These are phyloP conservation scores for Noctua janthina DNA, from an alignment of 2,888 invertebrate genomes.

Conservation along the genomic window DNA sequence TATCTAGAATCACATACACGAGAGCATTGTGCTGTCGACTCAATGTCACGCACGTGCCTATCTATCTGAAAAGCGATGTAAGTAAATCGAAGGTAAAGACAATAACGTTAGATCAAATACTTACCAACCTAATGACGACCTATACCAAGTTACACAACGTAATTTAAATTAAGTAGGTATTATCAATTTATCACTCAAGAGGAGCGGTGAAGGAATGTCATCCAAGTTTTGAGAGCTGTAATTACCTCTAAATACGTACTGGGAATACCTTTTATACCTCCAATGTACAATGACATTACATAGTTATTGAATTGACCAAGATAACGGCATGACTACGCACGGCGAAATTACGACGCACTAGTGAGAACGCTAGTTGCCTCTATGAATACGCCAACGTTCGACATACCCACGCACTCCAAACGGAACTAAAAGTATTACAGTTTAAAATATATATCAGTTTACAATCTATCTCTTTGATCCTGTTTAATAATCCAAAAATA, in stretches of 20 bases:
- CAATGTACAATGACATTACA: slow-evolving; percentile 68
- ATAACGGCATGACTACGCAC: slow-evolving; percentile 88
- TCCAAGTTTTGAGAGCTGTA: slow-evolving; percentile 50
- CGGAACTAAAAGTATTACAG: slow-evolving; percentile 45
- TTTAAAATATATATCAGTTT: slow-evolving; percentile 33
- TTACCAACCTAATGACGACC: slow-evolving; percentile 61
- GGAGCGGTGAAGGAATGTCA: slow-evolving; percentile 51
- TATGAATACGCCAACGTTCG: slow-evolving; percentile 69
- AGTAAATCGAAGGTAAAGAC: slow-evolving; percentile 65
- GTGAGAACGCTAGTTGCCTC: slow-evolving; percentile 75
- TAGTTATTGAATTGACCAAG: slow-evolving; percentile 84
- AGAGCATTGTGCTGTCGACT: slow-evolving; percentile 71
- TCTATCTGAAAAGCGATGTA: slow-evolving; percentile 68
- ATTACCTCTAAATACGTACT: slow-evolving; percentile 51
- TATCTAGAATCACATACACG: slow-evolving; percentile 38
- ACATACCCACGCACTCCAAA: slow-evolving; percentile 70
- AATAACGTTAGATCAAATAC: slow-evolving; percentile 65
- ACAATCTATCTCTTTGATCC: slow-evolving; percentile 43
- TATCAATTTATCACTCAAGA: slow-evolving; percentile 25
- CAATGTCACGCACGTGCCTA: slow-evolving; percentile 83
- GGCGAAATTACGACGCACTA: slow-evolving; percentile 88
- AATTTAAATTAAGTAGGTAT: slow-evolving; percentile 34
- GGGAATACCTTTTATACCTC: slow-evolving; percentile 24
- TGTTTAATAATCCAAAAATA: slow-evolving; percentile 75
- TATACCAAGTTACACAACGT: slow-evolving; percentile 67